Percentiles rank a stretch among this genome's conserved stretches.
phyloP scores from a whole-genome alignment of 1,140 invertebrate species.

The Lasioglossum baleicum region DNA sequence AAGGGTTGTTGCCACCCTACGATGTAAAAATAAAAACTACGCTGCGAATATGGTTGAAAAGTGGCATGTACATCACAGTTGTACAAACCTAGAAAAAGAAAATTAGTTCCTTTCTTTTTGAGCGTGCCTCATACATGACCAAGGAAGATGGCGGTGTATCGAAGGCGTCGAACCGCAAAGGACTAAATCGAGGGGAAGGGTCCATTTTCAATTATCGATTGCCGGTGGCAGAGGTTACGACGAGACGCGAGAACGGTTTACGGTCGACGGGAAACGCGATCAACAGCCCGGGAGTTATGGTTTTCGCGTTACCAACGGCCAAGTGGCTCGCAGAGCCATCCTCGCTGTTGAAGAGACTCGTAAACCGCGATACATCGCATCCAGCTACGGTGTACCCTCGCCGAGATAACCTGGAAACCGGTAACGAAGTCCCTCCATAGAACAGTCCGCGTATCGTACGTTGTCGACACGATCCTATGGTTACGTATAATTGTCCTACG shows the following conservation, averaged over 20 bases:
- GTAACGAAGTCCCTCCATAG: constrained; percentile 14
- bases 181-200: neutral
- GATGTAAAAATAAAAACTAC: no score
- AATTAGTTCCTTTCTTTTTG: no score
- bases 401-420: constrained; percentile 31
- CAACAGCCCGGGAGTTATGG: constrained; percentile 52
- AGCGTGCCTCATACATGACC: no score
- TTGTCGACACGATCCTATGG: neutral
- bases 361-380: constrained; percentile 27
- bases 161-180: neutral
- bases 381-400: neutral
- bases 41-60: no score
- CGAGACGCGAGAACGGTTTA: constrained; percentile 31
- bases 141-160: no score
- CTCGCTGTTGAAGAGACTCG: constrained; percentile 34
- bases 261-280: constrained; percentile 32
- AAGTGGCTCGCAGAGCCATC: constrained; percentile 21
- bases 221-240: neutral
- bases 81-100: no score
- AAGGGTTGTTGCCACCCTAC: no score
- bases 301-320: constrained; percentile 43
- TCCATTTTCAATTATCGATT: constrained; percentile 15
- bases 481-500: neutral
- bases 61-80: no score
- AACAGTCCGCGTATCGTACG: constrained; percentile 1